Evolutionary conservation across 2,888 invertebrate species (phyloP).

Genomic region (Lacanobia oleracea): DNA sequence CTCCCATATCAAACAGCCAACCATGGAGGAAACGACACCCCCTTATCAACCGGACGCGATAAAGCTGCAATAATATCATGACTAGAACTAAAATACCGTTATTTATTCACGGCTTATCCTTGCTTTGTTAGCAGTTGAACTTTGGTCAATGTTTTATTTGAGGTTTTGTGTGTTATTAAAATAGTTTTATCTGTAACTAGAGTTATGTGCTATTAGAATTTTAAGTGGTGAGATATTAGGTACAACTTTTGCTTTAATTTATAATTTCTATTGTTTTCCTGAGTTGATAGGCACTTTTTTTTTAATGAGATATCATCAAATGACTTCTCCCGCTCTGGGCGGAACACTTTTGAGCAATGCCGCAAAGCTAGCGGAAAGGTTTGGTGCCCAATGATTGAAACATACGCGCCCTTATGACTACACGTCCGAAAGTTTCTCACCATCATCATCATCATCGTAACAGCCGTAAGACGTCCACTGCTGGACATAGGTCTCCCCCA

Average conservation of each 20-base stretch:
- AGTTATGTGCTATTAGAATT: constrained; percentile 1
- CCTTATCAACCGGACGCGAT: constrained; percentile 77
- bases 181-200: constrained; percentile 5
- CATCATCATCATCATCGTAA: too few relatives aligned
- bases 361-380: too few relatives aligned
- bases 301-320: too few relatives aligned
- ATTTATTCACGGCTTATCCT: constrained; percentile 52
- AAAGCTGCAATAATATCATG: constrained; percentile 56
- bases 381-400: too few relatives aligned
- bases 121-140: constrained; percentile 13
- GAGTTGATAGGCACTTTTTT: too few relatives aligned
- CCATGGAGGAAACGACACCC: constrained; percentile 71
- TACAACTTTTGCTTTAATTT: not conserved
- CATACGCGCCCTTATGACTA: too few relatives aligned
- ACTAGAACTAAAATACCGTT: constrained; percentile 26
- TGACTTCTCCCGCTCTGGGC: too few relatives aligned
- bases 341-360: too few relatives aligned
- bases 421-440: too few relatives aligned
- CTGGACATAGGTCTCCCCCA: too few relatives aligned
- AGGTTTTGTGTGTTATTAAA: constrained; percentile 6
- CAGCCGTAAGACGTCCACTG: too few relatives aligned
- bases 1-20: constrained; percentile 23
- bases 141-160: constrained; percentile 22
- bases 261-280: too few relatives aligned
- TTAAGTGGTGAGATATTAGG: not conserved